These are phyloP conservation scores for Scaptodrosophila lebanonensis DNA, from an alignment of 1,140 invertebrate genomes.

Conservation along the genomic window DNA sequence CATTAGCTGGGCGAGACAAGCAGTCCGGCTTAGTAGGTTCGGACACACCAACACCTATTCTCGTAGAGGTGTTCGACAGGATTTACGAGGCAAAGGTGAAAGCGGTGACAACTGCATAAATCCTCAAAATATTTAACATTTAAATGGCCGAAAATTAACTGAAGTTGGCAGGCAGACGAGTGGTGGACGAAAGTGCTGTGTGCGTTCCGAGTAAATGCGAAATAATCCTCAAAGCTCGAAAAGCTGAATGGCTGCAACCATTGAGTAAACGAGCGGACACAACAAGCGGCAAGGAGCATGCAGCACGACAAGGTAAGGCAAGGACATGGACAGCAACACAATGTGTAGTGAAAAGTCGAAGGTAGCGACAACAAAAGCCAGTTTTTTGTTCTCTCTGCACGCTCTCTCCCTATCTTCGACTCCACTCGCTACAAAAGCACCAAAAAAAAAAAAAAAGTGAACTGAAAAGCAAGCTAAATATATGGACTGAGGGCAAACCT, in stretches of 20 bases:
- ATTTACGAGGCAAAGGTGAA: constrained; percentile 8
- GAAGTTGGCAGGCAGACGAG: constrained; percentile 24
- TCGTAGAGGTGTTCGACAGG: background rate
- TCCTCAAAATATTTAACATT: constrained; percentile 64
- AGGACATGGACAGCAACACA: constrained; percentile 12
- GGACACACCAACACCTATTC: background rate
- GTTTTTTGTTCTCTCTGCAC: too few relatives aligned
- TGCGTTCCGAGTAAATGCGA: constrained; percentile 44
- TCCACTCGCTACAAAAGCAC: too few relatives aligned
- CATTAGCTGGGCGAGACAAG: constrained; percentile 22
- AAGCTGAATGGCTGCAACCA: constrained; percentile 22
- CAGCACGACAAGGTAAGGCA: too few relatives aligned
- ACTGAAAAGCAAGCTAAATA: too few relatives aligned
- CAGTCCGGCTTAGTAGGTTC: constrained; percentile 55
- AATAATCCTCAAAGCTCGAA: constrained; percentile 61
- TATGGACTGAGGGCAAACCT: constrained; percentile 25
- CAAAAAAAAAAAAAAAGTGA: too few relatives aligned
- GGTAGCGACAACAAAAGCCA: constrained; percentile 61
- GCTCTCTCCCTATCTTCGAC: too few relatives aligned
- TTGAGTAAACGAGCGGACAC: constrained; percentile 16
- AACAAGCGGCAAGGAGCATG: background rate
- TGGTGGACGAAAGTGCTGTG: constrained; percentile 1
- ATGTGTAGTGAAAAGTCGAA: constrained; percentile 56
- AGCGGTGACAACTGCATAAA: constrained; percentile 36
- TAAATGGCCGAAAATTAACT: constrained; percentile 62